These are phyloP conservation scores for Cariama cristata DNA, from an alignment of 2,113 vertebrate species.

Conservation along the genomic window DNA sequence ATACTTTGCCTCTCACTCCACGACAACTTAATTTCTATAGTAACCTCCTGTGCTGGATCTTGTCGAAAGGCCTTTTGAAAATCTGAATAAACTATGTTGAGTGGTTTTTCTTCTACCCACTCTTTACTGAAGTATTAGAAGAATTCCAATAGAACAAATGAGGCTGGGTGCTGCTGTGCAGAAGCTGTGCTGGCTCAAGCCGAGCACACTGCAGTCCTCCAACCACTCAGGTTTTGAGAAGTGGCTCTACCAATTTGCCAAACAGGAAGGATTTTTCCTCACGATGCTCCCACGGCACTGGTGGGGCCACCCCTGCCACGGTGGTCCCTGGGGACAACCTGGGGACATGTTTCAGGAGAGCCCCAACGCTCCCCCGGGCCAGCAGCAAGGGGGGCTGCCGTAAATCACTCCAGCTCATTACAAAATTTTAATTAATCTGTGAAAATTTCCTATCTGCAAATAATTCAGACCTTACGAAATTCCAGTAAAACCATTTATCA, in stretches of 20 bases:
- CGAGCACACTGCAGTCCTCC: neutral
- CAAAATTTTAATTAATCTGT: conserved; percentile 69
- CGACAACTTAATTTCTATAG: conserved; percentile 65
- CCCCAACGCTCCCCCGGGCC: rapidly evolving
- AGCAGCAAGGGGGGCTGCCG: neutral
- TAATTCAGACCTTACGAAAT: conserved; percentile 64
- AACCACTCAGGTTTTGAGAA: neutral
- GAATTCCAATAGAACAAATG: neutral
- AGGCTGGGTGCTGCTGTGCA: neutral
- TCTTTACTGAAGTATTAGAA: conserved; percentile 38
- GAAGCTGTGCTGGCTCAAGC: neutral
- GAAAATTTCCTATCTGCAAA: conserved; percentile 64
- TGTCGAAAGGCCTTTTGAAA: conserved; percentile 57
- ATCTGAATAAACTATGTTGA: conserved; percentile 52
- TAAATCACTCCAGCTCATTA: neutral
- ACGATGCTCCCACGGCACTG: rapidly evolving
- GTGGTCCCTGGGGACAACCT: neutral
- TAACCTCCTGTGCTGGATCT: conserved; percentile 54
- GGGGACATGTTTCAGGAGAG: neutral
- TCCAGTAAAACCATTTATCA: conserved; percentile 69
- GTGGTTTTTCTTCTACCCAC: conserved; percentile 39
- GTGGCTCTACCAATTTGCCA: neutral
- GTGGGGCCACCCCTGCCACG: neutral
- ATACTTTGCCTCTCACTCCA: conserved; percentile 27
- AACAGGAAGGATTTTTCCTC: neutral